phyloP scores from a whole-genome alignment of 1,140 invertebrate species.

The Zophobas atratus region DNA sequence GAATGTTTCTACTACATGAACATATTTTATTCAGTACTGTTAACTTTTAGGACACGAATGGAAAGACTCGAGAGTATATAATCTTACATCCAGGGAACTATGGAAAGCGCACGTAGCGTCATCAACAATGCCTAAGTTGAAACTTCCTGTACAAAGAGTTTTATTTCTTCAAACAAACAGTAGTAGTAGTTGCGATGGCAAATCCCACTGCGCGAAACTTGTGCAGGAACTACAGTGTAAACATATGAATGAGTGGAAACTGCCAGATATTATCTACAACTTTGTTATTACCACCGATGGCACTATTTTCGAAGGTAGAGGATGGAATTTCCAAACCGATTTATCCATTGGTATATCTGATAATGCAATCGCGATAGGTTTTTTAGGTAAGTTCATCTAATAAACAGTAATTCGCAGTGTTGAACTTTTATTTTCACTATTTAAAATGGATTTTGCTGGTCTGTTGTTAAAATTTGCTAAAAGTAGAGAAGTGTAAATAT shows the following conservation, averaged over 20 bases:
- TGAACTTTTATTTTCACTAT: no score
- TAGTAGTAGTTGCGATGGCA: conserved; percentile 10
- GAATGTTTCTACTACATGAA: no score
- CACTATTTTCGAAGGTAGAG: conserved; percentile 21
- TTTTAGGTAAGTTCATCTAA: neutral
- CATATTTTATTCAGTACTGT: no score
- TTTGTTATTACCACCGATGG: conserved; percentile 12
- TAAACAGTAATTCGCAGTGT: no score
- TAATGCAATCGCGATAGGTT: conserved; percentile 1
- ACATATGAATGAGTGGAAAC: conserved; percentile 23
- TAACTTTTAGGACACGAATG: conserved; percentile 16
- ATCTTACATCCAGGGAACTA: conserved; percentile 10
- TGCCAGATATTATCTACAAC: conserved; percentile 17
- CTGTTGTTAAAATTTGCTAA: no score
- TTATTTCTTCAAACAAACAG: conserved; percentile 26
- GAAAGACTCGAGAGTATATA: conserved; percentile 14
- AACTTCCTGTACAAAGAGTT: conserved; percentile 27
- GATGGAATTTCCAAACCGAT: conserved; percentile 14
- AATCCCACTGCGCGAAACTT: conserved; percentile 23
- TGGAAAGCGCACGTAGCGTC: conserved; percentile 29
- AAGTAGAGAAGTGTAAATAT: no score
- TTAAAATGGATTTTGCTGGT: no score
- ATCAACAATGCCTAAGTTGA: conserved; percentile 29
- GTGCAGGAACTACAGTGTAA: conserved; percentile 28
- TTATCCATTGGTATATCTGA: neutral